A percentile compares a stretch with the other conserved stretches of the same genome.
phyloP scores from a whole-genome alignment of 2,113 vertebrate species.

The Indri indri region DNA sequence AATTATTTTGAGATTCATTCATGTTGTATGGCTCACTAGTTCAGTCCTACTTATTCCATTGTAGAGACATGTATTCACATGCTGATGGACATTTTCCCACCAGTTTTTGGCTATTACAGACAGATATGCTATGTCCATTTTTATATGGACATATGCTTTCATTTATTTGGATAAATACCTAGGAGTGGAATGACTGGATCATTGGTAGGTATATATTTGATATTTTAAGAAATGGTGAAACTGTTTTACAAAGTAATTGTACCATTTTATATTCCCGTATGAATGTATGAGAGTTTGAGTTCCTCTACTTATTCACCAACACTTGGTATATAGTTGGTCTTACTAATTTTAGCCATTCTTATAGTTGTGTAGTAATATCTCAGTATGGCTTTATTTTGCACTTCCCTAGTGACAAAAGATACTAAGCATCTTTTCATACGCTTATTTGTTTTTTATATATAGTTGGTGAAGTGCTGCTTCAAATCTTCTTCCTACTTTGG shows the following conservation, averaged over 20 bases:
- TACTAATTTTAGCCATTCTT: neutral
- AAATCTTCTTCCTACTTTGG: neutral
- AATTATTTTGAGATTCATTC: neutral
- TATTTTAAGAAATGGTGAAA: neutral
- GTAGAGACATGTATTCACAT: neutral
- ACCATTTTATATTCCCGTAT: neutral
- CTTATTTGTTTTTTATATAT: neutral
- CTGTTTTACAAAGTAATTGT: neutral
- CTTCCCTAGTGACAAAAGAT: neutral
- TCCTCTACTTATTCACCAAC: neutral
- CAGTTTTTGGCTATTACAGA: neutral
- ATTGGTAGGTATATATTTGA: neutral
- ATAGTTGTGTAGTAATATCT: neutral
- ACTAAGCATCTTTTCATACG: neutral
- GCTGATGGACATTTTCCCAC: neutral
- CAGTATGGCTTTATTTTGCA: neutral
- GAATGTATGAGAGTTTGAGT: neutral
- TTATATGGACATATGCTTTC: neutral
- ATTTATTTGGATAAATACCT: neutral
- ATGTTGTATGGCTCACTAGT: neutral
- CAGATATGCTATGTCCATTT: neutral
- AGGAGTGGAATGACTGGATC: neutral
- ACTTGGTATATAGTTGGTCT: neutral
- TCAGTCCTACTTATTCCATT: constrained; percentile 53
- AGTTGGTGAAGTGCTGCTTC: neutral